These are phyloP conservation scores for Desoria tigrina DNA, from an alignment of 2,888 invertebrate species.

Conservation along the genomic window DNA sequence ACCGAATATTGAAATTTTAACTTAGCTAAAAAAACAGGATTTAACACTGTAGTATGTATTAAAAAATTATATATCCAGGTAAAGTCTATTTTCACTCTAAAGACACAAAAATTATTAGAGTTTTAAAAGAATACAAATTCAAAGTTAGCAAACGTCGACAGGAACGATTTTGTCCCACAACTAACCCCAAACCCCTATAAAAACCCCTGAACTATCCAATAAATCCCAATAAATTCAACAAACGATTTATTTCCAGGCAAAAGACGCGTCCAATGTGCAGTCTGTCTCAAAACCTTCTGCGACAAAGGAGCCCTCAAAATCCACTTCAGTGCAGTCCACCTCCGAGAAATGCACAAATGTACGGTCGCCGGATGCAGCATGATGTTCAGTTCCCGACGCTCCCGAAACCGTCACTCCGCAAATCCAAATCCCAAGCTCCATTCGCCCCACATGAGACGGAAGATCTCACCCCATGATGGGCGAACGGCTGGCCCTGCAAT, in stretches of 20 bases:
- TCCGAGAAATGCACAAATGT: slow-evolving; percentile 99
- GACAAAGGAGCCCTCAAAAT: slow-evolving; percentile 99
- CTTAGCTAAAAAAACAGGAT: no score
- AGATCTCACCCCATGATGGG: slow-evolving; percentile 85
- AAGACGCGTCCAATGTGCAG: slow-evolving; percentile 96
- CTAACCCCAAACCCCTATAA: no score
- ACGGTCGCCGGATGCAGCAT: slow-evolving; percentile 98
- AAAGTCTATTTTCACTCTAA: no score
- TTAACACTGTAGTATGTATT: no score
- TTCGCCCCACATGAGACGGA: slow-evolving; percentile 88
- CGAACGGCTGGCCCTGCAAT: slow-evolving; percentile 80
- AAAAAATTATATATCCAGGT: no score
- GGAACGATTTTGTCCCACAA: no score
- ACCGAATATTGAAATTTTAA: no score
- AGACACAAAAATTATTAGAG: neutral
- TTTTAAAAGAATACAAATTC: no score
- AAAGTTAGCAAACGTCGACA: no score
- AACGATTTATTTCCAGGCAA: slow-evolving; percentile 66
- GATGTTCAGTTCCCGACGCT: slow-evolving; percentile 97
- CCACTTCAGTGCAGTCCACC: slow-evolving; percentile 97
- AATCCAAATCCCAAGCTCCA: slow-evolving; percentile 98
- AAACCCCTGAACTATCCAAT: neutral
- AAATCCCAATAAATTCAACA: neutral
- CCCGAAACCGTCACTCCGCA: slow-evolving; percentile 93
- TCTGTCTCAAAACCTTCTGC: slow-evolving; percentile 98